phyloP scores from a whole-genome alignment of 2,113 vertebrate species.

The Nothocercus julius region DNA sequence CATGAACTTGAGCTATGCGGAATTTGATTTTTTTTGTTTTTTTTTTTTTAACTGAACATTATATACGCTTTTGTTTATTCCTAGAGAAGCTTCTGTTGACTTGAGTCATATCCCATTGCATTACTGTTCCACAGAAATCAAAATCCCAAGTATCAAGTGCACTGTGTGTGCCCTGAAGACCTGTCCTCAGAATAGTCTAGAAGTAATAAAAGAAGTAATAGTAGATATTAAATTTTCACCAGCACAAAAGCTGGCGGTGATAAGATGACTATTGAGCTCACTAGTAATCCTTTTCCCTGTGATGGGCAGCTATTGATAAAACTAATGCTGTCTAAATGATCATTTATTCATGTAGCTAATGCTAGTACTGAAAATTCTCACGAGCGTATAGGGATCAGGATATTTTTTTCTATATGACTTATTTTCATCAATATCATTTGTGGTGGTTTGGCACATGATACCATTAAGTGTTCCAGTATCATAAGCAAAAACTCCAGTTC shows the following conservation, averaged over 20 bases:
- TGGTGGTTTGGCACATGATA: neutral
- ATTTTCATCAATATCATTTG: neutral
- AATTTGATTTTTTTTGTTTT: neutral
- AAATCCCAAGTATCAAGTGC: neutral
- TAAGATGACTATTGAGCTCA: neutral
- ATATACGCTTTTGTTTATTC: neutral
- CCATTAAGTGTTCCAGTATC: neutral
- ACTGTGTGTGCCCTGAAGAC: neutral
- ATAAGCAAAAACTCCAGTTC: neutral
- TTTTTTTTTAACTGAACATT: neutral
- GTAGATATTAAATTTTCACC: neutral
- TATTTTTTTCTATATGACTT: neutral
- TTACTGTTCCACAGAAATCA: neutral
- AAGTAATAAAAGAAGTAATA: neutral
- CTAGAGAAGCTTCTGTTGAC: neutral
- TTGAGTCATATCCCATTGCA: neutral
- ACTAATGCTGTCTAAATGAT: neutral
- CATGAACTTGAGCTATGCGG: neutral
- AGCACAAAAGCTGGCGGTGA: neutral
- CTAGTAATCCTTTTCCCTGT: neutral
- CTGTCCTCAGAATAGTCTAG: neutral
- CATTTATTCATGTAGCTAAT: neutral
- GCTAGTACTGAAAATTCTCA: neutral
- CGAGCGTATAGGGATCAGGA: accelerated
- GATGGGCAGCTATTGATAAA: neutral